These are phyloP conservation scores for Chaenodraco wilsoni DNA, from an alignment of 2,797 vertebrate species.

Conservation along the genomic window DNA sequence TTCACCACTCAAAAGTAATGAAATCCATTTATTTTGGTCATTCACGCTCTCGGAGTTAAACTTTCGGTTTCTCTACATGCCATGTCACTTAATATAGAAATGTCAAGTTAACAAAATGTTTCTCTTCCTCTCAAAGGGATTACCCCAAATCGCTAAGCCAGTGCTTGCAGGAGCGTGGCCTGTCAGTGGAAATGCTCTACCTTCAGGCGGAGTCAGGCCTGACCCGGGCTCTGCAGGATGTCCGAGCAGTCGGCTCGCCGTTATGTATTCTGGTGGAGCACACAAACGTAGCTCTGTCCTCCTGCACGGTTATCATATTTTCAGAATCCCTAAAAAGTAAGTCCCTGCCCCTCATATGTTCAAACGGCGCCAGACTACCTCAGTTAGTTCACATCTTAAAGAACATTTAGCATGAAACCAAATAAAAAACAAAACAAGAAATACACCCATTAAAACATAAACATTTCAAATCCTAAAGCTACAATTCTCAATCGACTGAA, in stretches of 20 bases:
- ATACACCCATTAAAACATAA: conserved; percentile 18
- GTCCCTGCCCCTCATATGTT: conserved; percentile 72
- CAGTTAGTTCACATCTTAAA: neutral
- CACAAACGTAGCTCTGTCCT: conserved; percentile 83
- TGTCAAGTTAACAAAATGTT: conserved; percentile 79
- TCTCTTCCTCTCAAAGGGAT: conserved; percentile 86
- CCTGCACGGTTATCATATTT: conserved; percentile 88
- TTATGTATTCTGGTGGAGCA: conserved; percentile 89
- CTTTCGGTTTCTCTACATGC: conserved; percentile 41
- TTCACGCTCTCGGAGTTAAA: conserved; percentile 24
- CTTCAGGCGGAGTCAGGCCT: conserved; percentile 83
- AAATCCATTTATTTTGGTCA: conserved; percentile 27
- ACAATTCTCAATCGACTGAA: neutral
- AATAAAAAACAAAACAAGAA: conserved; percentile 9
- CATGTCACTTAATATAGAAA: conserved; percentile 51
- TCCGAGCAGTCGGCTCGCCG: conserved; percentile 84
- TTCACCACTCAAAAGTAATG: conserved; percentile 6
- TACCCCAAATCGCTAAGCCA: conserved; percentile 86
- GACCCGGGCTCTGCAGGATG: conserved; percentile 84
- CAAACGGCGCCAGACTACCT: conserved; percentile 34
- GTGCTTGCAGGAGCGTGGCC: conserved; percentile 85
- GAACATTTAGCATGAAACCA: conserved; percentile 2
- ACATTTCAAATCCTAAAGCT: neutral
- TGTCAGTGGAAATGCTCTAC: conserved; percentile 87
- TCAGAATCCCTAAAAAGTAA: conserved; percentile 89